Evolutionary conservation across 2,888 invertebrate genomes (phyloP), one percentile per base, ranked within the genome.

Genomic region (Thereva unica): DNA sequence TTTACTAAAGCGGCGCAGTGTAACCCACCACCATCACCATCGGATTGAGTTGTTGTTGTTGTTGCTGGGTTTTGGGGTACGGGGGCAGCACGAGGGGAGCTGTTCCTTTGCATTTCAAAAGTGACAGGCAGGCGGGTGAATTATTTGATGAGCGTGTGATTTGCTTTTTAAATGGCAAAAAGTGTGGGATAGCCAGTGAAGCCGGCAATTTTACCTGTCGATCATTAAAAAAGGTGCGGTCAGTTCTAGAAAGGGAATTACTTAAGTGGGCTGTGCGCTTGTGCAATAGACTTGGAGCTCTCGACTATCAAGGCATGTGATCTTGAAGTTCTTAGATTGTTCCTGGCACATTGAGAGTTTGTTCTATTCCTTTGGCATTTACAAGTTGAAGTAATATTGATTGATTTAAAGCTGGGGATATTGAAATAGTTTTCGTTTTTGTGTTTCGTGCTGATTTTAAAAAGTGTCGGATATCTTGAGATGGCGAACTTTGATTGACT

Each of bases 101-200:
- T 61, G 23, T 49, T 50, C 50, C 50, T 61, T 41, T 64, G 54
- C 64, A 64, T 54, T 64, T 64, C 64, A 45, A 64, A 64, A 64
- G 55, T 64, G 64, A 64, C 64, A 64, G 64, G 64, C 64, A 64
- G 64, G 64, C 64, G 54, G 64, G 54, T 64, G 64, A 64, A 64
- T 64, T 64, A 64, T 64, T 64, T 64, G 64, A 64, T 64, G 64
- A 64, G 64, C 64, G 64, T 64, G 64, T 64, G 64, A 64, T 64
- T 64, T 64, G 64, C 64, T 53, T 64, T 64, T 64, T 64, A 55
- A 64, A 55, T 54, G 64, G 54, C 64, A 54, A 64, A 47, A 64
- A 64, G 64, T 64, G 64, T 64, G 64, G 64, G 64, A 64, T 64
- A 64, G 64, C 64, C 64, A 45, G 45, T 38, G 55, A 64, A 64